Evolutionary conservation across 2,797 vertebrate species (phyloP), one percentile per base, ranked within the genome.

Genomic region (Microctenopoma steveboyesi): DNA sequence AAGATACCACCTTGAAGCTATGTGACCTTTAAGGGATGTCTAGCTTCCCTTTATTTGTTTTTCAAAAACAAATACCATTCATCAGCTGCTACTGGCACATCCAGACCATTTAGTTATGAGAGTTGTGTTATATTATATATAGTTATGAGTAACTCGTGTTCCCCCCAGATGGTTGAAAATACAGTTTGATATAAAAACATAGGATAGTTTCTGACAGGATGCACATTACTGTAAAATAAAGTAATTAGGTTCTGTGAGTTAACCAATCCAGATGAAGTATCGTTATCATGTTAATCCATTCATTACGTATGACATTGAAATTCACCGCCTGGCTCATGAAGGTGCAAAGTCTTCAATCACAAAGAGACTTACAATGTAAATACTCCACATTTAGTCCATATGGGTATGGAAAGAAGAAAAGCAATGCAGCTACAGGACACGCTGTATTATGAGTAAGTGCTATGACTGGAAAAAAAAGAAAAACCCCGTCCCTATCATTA

Each of bases 341-440:
- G 28, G 28, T 6, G 30, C 30, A 33, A 33, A 33, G 30, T 33
- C 30, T 33, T 33, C 30, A 33, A 33, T 33, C 30, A 33, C 30
- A 33, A 7, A 7, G 30, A 33, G 30, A 6, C 30, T 4, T 30
- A 30, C 3, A 30, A 2, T 30, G 28, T 30, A 15, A 16, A 45
- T 11, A 1, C 45, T 64, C 42, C 48, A 62, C 42, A 16, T 42
- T 52, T 51, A 47, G 14, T 46, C 6, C 9, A 64, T n/a, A 68
- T 7, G 7, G 40, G 4, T 39, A 13, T 40, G 43, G 2, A 4
- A 1, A 55, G 30, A 73, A 1, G 15, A 64, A 53, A 64, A 39
- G 25, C 25, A 37, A 28, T 47, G 46, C 40, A 62, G 37, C 43
- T 42, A 66, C 33, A 27, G 39, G 13, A 53, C 16, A 55, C 70